Percentiles rank a stretch among this genome's conserved stretches.
Conservation (phyloP, 2,797 vertebrate species). For the Pseudocheirus occidentalis region DNA sequence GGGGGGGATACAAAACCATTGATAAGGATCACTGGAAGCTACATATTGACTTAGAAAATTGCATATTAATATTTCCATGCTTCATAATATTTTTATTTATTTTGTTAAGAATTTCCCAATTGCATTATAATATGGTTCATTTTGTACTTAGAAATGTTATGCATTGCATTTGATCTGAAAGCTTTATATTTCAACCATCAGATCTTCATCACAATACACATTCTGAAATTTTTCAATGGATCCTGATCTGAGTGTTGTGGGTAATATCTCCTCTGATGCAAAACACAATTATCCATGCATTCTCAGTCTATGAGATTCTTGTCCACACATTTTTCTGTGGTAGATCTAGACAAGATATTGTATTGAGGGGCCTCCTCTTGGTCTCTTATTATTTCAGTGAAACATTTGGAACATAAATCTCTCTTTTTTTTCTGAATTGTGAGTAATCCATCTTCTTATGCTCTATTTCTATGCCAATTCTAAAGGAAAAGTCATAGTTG, state of each 20-base stretch:
- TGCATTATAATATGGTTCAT: background rate
- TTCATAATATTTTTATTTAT: background rate
- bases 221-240: background rate
- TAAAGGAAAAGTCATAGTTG: no score
- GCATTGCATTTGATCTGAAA: background rate
- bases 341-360: no score
- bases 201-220: background rate
- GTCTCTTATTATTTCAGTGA: no score
- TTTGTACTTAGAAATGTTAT: background rate
- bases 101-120: background rate
- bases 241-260: background rate
- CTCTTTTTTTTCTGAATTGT: no score
- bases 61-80: background rate
- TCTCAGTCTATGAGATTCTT: no score
- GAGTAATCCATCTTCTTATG: no score
- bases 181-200: background rate
- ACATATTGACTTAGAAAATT: background rate
- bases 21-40: background rate
- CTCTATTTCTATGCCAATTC: no score
- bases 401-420: no score
- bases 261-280: no score
- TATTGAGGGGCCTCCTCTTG: no score
- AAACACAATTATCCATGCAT: no score
- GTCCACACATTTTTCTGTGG: no score
- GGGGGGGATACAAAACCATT: background rate